Base-by-base conservation (phyloP, 1,140 invertebrate genomes). In the Hyphantria cunea region DNA sequence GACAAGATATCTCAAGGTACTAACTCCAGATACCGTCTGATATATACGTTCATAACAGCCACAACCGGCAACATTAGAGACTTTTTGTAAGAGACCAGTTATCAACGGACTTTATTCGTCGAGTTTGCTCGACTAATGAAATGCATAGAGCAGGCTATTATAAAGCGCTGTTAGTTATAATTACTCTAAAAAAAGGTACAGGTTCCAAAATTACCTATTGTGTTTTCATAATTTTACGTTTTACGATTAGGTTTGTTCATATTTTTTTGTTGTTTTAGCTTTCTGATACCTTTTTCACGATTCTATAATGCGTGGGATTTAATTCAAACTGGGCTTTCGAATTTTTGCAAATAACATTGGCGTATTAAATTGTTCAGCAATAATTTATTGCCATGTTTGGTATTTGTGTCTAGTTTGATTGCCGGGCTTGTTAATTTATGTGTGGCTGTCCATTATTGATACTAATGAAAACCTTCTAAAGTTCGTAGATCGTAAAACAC, bases 131-230 rank as follows among this genome's bases (percentile, higher is more conserved):
- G 5, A 5, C 17, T 25, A 25, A 25, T 25, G 17, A 25, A 25
- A 25, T 25, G 17, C 17, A 25, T 5, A 3, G 17, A 25, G 5
- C 17, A 25, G 17, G 5, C 17, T 25, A 25, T 25, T 25, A 25
- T 25, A 25, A 25, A 25, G 17, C 5, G 17, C 17, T 25, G 17
- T 25, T 25, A 25, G 2, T 37, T 11, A 37, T 37, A 37, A 37
- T 37, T 44, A 54, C 25, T 32, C 31, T 32, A 54, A 44, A 54
- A n/a, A 42, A 14, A 58, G 37, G 32, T 25, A 25, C 17, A 25
- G 17, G 17, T 44, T 49, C n/a, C 41, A 58, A 47, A 69, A 69
- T 61, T 44, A 25, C 58, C 67, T 51, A 69, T 69, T 69, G 67
- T 69, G 25, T 58, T 61, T 42, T 53, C 45, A 5, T 25, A 62